phyloP scores from a whole-genome alignment of 2,888 invertebrate genomes.

The Nezara viridula region DNA sequence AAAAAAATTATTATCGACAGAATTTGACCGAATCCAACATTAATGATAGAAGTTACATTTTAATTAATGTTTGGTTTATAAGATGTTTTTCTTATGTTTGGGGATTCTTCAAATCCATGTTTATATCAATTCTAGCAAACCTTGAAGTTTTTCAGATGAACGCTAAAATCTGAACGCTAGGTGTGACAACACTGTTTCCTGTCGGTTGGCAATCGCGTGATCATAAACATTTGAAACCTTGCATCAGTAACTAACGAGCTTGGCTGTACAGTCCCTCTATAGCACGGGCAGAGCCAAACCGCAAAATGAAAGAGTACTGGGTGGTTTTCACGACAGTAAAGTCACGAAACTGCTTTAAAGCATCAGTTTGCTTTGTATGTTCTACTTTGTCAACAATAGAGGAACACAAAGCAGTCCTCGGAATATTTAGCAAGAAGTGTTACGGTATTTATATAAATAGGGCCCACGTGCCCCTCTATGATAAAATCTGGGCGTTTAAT shows the following conservation, averaged over 20 bases:
- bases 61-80: too few species aligned
- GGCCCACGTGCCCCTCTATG: background rate
- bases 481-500: too few species aligned
- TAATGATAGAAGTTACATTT: too few species aligned
- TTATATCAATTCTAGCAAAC: too few species aligned
- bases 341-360: constrained; percentile 42
- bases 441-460: background rate
- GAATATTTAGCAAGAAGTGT: background rate
- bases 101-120: too few species aligned
- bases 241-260: background rate
- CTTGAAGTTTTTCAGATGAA: too few species aligned
- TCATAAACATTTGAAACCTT: background rate
- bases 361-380: constrained; percentile 32
- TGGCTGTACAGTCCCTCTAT: background rate
- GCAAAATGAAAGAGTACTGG: constrained; percentile 19
- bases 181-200: too few species aligned
- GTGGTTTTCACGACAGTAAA: constrained; percentile 34
- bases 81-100: too few species aligned
- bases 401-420: background rate
- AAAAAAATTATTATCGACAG: too few species aligned
- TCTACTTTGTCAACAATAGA: constrained; percentile 4
- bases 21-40: too few species aligned
- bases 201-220: background rate
- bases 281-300: background rate
- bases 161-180: too few species aligned